A percentile compares a stretch with the other conserved stretches of the same genome.
These are phyloP conservation scores for Leucophora obtusa DNA, from an alignment of 2,888 invertebrate species.

Conservation along the genomic window DNA sequence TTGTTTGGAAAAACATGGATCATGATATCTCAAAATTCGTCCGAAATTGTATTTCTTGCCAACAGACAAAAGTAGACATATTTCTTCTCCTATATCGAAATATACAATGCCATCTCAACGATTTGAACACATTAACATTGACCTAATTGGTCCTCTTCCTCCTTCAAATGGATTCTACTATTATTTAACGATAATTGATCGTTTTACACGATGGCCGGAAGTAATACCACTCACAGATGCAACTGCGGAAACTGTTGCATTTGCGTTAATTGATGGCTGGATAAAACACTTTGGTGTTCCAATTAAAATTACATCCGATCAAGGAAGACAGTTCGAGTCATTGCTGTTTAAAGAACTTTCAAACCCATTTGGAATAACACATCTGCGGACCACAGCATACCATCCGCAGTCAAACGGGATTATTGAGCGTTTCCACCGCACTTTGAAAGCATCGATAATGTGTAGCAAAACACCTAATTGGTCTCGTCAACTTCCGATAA, in stretches of 20 bases:
- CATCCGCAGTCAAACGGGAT: constrained; percentile 70
- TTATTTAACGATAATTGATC: too few relatives aligned
- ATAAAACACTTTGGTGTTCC: constrained; percentile 77
- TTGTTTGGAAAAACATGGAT: constrained; percentile 57
- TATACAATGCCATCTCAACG: too few relatives aligned
- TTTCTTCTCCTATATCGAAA: not conserved
- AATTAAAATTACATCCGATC: constrained; percentile 73
- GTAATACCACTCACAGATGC: constrained; percentile 66
- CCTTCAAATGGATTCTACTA: too few relatives aligned
- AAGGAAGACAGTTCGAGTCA: constrained; percentile 75
- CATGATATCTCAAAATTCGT: constrained; percentile 34
- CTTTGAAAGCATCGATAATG: constrained; percentile 47
- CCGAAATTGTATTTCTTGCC: constrained; percentile 29
- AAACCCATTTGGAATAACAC: constrained; percentile 56
- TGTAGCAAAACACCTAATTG: constrained; percentile 34
- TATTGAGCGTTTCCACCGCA: constrained; percentile 1
- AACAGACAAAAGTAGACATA: constrained; percentile 18
- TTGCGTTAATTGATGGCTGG: constrained; percentile 74
- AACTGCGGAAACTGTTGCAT: constrained; percentile 65
- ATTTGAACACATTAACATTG: too few relatives aligned
- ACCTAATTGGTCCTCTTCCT: too few relatives aligned
- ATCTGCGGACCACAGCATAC: constrained; percentile 63
- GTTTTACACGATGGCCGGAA: constrained; percentile 66
- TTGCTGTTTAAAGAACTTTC: constrained; percentile 69
- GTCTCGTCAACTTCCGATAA: constrained; percentile 2